A percentile compares a stretch with the other conserved stretches of the same genome.
These are phyloP conservation scores for Myotis vivesi DNA, from an alignment of 2,797 vertebrate species.

Conservation along the genomic window DNA sequence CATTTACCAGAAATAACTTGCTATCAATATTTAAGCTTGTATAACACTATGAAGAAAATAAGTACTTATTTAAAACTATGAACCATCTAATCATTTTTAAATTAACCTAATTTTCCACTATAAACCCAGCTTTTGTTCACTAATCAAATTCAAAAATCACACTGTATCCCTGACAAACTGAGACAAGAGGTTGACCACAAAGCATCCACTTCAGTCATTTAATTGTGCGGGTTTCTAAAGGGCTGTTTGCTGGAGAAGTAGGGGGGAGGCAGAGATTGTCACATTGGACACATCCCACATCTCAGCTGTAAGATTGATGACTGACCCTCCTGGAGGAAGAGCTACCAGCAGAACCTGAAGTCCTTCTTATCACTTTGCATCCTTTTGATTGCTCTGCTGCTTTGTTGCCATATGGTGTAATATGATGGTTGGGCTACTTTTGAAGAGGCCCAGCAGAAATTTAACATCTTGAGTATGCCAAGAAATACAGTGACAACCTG, in stretches of 20 bases:
- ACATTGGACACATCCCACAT: background rate
- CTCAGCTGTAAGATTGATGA: background rate
- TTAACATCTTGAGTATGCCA: background rate
- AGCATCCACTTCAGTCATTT: background rate
- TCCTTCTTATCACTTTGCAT: background rate
- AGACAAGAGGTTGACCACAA: background rate
- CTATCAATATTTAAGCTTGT: background rate
- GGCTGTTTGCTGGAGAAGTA: background rate
- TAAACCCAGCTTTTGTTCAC: background rate
- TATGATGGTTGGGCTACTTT: background rate
- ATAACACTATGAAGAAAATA: background rate
- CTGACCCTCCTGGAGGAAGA: background rate
- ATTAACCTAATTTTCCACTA: background rate
- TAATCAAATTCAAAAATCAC: background rate
- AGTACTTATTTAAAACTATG: background rate
- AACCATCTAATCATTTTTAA: background rate
- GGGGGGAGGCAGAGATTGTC: background rate
- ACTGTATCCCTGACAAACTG: background rate
- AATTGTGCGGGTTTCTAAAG: background rate
- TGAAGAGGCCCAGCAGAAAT: background rate
- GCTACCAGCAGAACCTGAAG: background rate
- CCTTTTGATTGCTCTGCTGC: background rate
- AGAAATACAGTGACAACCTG: background rate
- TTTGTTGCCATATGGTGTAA: background rate
- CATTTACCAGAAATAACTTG: background rate